Base-by-base conservation (phyloP, 2,113 vertebrate genomes). In the Hydropotes inermis region DNA sequence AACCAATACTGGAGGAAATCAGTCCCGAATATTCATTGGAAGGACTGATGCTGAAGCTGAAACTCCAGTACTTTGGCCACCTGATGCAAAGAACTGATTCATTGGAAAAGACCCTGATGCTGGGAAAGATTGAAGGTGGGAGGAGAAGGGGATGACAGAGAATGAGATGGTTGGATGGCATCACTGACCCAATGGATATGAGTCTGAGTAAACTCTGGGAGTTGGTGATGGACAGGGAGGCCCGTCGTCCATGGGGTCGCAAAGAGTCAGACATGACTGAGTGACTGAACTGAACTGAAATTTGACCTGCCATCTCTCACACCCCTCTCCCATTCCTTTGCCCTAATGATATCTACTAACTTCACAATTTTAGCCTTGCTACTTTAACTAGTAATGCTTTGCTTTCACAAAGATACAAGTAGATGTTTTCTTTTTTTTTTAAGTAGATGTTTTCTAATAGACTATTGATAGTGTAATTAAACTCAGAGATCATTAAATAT, bases 401-500 rank as follows among this genome's bases (percentile, higher is more conserved):
- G 19, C 28, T 84, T 64, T 89, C 88, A 81, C 76, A 87, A 89
- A 96, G 30, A 92, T 47, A 64, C 45, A 81, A 88, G 33, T 15
- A 91, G 57, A 43, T 84, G 1, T 96, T 89, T 45, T 45, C 45
- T 45, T 45, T 45, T 45, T 45, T 45, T 45, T 45, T 45, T 8
- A 81, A 88, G 33, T 15, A 91, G 57, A 43, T 84, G 2, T 92
- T 95, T 96, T 89, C 91, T 30, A 60, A 78, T 50, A 96, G 25
- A 79, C 45, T 88, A 28, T 36, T 61, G 50, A 83, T 28, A 43
- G 17, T 91, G 10, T 93, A 85, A 92, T 94, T 97, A 94, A 93
- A 94, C 89, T 96, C 55, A 67, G 57, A 92, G 45, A 85, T 95
- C 57, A 94, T 39, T 70, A 96, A 91, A 89, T 21, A 87, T 21